Percentiles rank a stretch among this genome's conserved stretches.
phyloP scores from a whole-genome alignment of 2,113 vertebrate species.

The Chloropsis hardwickii region DNA sequence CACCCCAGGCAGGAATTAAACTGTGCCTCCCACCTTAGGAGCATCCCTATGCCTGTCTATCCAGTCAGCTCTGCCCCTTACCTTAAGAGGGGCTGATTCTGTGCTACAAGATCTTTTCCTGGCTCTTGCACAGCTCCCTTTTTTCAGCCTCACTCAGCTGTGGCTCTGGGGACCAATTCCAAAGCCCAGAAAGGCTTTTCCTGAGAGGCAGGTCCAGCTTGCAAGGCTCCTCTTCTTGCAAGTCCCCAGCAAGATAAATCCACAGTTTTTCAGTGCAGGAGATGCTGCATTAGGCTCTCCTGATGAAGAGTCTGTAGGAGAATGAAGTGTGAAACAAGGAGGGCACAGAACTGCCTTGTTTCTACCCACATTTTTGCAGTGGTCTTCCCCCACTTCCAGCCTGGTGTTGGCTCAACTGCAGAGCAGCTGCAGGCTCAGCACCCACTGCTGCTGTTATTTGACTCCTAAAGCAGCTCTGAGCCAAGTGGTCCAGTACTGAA shows the following conservation, averaged over 20 bases:
- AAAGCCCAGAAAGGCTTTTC: not conserved
- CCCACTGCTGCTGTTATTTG: not conserved
- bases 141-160: not conserved
- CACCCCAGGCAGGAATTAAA: not conserved
- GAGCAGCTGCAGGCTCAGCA: not conserved
- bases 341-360: not conserved
- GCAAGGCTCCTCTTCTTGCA: not conserved
- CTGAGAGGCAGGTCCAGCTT: not conserved
- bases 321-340: not conserved
- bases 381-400: not conserved
- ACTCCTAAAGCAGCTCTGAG: not conserved
- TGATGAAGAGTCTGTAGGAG: not conserved
- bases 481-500: not conserved
- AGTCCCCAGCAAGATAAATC: not conserved
- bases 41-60: not conserved
- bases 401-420: not conserved
- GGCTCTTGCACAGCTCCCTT: not conserved
- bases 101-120: not conserved
- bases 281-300: not conserved
- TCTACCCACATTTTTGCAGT: not conserved
- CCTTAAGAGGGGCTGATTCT: not conserved
- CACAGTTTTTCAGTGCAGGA: not conserved
- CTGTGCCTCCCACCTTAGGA: not conserved
- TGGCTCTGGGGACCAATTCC: not conserved
- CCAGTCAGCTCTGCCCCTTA: not conserved